Evolutionary conservation across 2,113 vertebrate genomes (phyloP).

Genomic region (Chamaea fasciata): DNA sequence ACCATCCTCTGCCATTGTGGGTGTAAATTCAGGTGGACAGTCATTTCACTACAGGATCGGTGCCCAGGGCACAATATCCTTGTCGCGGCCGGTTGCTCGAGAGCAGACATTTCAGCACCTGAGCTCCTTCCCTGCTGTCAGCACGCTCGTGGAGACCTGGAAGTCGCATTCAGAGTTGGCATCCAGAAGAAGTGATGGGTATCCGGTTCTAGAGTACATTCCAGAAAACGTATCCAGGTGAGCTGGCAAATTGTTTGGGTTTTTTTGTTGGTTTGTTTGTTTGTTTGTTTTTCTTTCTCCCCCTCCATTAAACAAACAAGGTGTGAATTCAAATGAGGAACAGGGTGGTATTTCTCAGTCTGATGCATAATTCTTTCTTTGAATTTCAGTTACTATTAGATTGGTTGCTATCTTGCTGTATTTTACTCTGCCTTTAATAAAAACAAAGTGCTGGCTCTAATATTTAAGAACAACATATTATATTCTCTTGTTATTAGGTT

Average conservation of each 20-base stretch:
- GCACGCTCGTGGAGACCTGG: constrained; percentile 93
- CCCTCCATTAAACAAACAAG: neutral
- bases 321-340: neutral
- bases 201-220: constrained; percentile 91
- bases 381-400: neutral
- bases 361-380: neutral
- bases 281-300: too few species aligned
- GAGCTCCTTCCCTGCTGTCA: constrained; percentile 93
- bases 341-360: neutral
- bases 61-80: constrained; percentile 95
- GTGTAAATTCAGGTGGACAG: constrained; percentile 97
- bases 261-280: too few species aligned
- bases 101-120: constrained; percentile 94
- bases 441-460: neutral
- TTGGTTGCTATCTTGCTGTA: neutral
- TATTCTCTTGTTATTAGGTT: constrained; percentile 5
- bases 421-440: constrained; percentile 20
- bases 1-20: constrained; percentile 92
- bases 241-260: neutral
- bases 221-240: constrained; percentile 86
- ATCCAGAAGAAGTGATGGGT: constrained; percentile 87
- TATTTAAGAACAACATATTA: constrained; percentile 32
- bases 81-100: constrained; percentile 87
- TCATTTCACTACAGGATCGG: constrained; percentile 99
- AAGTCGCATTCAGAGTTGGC: constrained; percentile 90